Conservation (phyloP, 2,888 invertebrate genomes). For the Lasioglossum pauxillum region DNA sequence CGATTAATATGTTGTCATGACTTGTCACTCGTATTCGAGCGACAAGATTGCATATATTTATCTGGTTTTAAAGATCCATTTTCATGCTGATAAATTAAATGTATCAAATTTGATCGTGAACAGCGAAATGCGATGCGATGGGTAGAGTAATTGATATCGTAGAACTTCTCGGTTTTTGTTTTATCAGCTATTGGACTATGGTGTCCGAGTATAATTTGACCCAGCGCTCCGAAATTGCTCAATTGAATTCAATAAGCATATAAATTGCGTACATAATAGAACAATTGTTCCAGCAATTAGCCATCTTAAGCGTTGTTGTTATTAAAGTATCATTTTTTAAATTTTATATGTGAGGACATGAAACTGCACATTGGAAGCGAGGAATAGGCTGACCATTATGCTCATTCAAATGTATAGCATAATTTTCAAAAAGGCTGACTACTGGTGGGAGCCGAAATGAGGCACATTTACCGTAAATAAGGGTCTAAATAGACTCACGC, state of each 20-base stretch:
- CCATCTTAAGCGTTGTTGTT: background rate
- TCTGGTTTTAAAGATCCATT: background rate
- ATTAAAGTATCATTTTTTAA: no score
- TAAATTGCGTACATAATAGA: background rate
- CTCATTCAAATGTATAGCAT: no score
- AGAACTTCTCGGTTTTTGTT: background rate
- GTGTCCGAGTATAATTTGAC: background rate
- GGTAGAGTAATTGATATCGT: background rate
- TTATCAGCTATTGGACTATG: background rate
- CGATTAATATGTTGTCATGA: background rate
- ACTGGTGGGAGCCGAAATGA: background rate
- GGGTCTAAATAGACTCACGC: no score
- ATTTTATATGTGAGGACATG: no score
- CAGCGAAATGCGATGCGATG: background rate
- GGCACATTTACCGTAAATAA: background rate
- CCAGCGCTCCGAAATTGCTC: background rate
- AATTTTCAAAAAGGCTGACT: background rate
- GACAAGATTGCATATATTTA: background rate
- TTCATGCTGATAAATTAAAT: background rate
- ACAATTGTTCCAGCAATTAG: background rate
- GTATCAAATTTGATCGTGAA: background rate
- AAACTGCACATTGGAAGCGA: no score
- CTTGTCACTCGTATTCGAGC: background rate
- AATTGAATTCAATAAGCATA: background rate
- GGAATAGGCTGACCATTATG: no score